Conservation (phyloP, 2,888 invertebrate genomes). For the Laothoe populi region DNA sequence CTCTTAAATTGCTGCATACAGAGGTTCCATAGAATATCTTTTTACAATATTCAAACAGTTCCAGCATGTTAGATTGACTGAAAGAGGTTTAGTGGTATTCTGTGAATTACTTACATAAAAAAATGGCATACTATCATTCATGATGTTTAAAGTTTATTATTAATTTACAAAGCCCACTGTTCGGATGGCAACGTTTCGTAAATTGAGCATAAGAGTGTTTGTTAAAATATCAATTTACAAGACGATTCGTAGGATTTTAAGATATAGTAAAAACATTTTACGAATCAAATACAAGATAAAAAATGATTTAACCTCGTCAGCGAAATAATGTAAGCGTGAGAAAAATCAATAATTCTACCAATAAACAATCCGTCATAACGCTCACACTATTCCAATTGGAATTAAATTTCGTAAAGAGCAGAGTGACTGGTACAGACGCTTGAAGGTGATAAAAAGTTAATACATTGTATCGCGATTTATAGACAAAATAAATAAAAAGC, state of each 20-base stretch:
- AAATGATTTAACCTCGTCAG: slow-evolving; percentile 8
- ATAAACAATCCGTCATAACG: slow-evolving; percentile 48
- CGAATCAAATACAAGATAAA: neutral
- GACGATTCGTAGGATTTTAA: neutral
- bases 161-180: no score
- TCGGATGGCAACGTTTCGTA: no score
- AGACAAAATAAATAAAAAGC: slow-evolving; percentile 41
- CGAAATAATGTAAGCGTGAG: slow-evolving; percentile 54
- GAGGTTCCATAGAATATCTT: neutral
- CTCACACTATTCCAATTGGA: slow-evolving; percentile 47
- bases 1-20: neutral
- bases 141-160: neutral
- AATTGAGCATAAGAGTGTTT: no score
- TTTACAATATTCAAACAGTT: neutral
- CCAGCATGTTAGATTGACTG: neutral
- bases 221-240: no score
- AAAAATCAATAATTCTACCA: slow-evolving; percentile 77
- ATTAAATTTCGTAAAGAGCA: slow-evolving; percentile 14
- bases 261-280: neutral
- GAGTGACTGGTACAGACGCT: no score
- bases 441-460: neutral
- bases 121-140: neutral
- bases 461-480: slow-evolving; percentile 10
- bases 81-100: neutral
- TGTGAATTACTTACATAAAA: no score